A percentile compares a stretch with the other conserved stretches of the same genome.
Evolutionary conservation across 2,888 invertebrate species (phyloP).

Genomic region (Amiota minor): DNA sequence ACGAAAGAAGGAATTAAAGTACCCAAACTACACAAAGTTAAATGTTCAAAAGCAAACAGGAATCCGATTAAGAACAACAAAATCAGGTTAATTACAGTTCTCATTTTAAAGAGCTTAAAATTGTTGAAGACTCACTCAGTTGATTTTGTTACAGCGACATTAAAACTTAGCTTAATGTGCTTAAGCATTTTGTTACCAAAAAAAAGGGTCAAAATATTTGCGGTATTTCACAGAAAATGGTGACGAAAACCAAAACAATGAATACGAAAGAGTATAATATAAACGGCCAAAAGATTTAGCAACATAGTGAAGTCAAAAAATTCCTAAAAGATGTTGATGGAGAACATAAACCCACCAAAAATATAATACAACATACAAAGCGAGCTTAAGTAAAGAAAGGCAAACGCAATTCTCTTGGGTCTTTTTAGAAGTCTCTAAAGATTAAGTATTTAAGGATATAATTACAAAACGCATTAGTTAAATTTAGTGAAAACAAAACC

Average conservation of each 20-base stretch:
- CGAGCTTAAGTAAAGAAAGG: background rate
- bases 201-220: no score
- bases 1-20: no score
- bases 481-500: background rate
- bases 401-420: background rate
- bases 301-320: no score
- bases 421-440: background rate
- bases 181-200: no score
- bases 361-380: background rate
- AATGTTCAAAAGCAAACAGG: background rate
- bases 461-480: constrained; percentile 16
- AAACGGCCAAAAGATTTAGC: no score
- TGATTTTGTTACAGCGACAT: background rate
- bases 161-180: no score
- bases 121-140: background rate
- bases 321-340: no score
- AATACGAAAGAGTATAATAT: no score
- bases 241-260: no score
- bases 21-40: background rate
- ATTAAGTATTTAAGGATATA: constrained; percentile 7
- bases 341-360: no score
- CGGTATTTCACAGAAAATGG: no score
- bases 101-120: background rate
- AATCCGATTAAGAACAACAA: background rate
- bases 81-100: constrained; percentile 6